Evolutionary conservation across 1,140 invertebrate genomes (phyloP), one percentile per base, ranked within the genome.

Genomic region (Helicoverpa armigera): DNA sequence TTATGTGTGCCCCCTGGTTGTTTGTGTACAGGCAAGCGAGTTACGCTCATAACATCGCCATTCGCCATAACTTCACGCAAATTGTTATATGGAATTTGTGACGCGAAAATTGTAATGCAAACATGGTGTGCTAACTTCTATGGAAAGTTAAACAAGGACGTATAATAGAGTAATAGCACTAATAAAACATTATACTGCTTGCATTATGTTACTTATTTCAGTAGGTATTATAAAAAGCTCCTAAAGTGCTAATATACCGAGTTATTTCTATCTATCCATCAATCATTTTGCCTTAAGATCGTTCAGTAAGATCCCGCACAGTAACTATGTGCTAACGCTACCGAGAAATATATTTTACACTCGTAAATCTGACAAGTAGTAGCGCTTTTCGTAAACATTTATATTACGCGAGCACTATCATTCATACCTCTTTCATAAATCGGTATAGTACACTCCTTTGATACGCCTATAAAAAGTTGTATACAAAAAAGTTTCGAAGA

Each of bases 381-480:
- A 58, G 48, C 50, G 12, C 18, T n/a, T 73, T 73, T 2, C 31
- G 53, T 73, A 73, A 73, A 73, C 70, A 73, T 73, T 73, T 56
- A 73, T 73, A 73, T 58, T 58, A 43, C 51, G 51, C 9, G 31
- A 61, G n/a, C 58, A 51, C 73, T 76, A 76, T 76, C 56, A 76
- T 63, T 63, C 56, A 76, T 60, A 63, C 43, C n/a, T 29, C n/a
- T 50, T 43, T 2, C 31, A 23, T 48, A 60, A 14, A 74, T 43
- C 0, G 11, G 54, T 16, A 18, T 58, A 74, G 35, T 7, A 63
- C 18, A 63, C n/a, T 51, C 63, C 48, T 76, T 76, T 76, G 73
- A 73, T 76, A 76, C 48, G 58, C 58, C 56, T 60, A 76, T 76
- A 76, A 76, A 70, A 73, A 51, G 7, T 76, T 76, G 73, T 76